Percentiles rank a stretch among this genome's conserved stretches.
Evolutionary conservation across 2,888 invertebrate genomes (phyloP).

Genomic region (Drosophila stalkeri): DNA sequence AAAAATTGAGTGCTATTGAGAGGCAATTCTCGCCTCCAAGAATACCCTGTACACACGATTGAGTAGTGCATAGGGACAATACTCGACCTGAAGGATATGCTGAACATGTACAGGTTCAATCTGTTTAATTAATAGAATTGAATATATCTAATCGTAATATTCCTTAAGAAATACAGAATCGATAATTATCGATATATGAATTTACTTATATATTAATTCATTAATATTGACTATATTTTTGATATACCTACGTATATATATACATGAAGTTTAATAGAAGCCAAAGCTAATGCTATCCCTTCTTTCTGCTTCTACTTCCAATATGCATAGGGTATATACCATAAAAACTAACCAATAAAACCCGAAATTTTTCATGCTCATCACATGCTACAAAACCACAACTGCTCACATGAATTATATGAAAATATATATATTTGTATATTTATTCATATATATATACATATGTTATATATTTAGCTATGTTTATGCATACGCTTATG

Average conservation of each 20-base stretch:
- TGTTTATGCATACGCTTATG: no score
- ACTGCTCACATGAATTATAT: neutral
- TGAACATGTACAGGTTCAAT: no score
- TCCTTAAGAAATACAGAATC: neutral
- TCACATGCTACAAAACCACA: conserved; percentile 45
- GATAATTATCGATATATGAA: neutral
- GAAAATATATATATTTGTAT: neutral
- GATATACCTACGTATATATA: no score
- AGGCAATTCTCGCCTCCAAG: neutral
- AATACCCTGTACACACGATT: neutral
- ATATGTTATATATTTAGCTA: neutral
- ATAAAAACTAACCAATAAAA: neutral
- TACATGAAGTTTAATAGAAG: no score
- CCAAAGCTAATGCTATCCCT: neutral
- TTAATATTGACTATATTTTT: no score
- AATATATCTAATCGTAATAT: no score
- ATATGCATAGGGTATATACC: neutral
- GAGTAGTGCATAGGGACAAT: conserved; percentile 11
- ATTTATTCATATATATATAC: neutral
- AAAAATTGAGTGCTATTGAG: conserved; percentile 9
- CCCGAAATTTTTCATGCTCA: conserved; percentile 7
- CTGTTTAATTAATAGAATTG: neutral
- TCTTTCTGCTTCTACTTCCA: neutral
- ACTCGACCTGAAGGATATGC: neutral
- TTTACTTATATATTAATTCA: neutral